These are phyloP conservation scores for Plemyria rubiginata DNA, from an alignment of 2,888 invertebrate species.

Conservation along the genomic window DNA sequence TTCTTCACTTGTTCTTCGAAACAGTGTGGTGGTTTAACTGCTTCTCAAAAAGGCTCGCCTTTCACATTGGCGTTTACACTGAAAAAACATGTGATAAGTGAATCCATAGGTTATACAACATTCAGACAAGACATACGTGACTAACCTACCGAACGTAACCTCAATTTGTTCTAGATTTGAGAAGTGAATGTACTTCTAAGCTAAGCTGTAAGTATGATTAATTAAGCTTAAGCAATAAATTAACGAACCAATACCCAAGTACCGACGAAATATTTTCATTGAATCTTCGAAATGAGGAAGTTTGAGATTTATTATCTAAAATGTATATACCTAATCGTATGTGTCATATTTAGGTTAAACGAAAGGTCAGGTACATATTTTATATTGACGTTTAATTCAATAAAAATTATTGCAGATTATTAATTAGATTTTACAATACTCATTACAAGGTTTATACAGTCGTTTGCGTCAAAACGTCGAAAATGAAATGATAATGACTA, in stretches of 20 bases:
- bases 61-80: too few relatives aligned
- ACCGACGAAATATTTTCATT: neutral
- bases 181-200: conserved; percentile 33
- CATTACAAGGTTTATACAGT: too few relatives aligned
- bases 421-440: too few relatives aligned
- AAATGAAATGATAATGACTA: too few relatives aligned
- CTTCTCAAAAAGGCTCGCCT: too few relatives aligned
- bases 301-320: conserved; percentile 1
- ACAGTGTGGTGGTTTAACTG: too few relatives aligned
- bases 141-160: conserved; percentile 26
- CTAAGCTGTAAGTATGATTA: conserved; percentile 25
- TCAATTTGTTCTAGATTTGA: conserved; percentile 31
- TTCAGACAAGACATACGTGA: conserved; percentile 18
- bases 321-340: neutral
- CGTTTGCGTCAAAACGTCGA: too few relatives aligned
- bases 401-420: too few relatives aligned
- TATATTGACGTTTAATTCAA: neutral
- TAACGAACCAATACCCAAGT: neutral
- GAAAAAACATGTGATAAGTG: neutral
- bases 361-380: conserved; percentile 2
- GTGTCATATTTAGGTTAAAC: neutral
- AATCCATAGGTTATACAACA: conserved; percentile 13
- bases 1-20: too few relatives aligned
- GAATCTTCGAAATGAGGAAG: neutral
- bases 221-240: conserved; percentile 11